Conservation (phyloP, 2,888 invertebrate species). For the Ormyrus rosae region DNA sequence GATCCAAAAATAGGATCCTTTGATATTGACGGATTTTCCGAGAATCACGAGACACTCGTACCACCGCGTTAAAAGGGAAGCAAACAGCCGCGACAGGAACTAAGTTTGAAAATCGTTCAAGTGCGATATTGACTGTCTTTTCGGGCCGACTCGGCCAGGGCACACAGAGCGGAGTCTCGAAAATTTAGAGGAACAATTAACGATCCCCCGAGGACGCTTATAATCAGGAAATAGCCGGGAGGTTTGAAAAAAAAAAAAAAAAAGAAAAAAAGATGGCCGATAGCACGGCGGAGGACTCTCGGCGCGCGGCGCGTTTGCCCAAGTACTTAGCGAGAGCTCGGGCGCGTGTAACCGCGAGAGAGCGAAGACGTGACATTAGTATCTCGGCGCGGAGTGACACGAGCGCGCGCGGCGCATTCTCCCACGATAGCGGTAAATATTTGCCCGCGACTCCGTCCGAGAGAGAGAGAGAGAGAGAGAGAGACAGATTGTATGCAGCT, state of each 20-base stretch:
- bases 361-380: not conserved
- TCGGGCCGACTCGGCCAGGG: not conserved
- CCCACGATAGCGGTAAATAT: slow-evolving; percentile 57
- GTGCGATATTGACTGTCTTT: slow-evolving; percentile 23
- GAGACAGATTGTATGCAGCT: not conserved
- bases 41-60: no score
- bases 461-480: slow-evolving; percentile 1
- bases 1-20: no score
- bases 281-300: not conserved
- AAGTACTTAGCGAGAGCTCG: slow-evolving; percentile 39
- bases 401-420: slow-evolving; percentile 45
- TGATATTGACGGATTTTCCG: no score
- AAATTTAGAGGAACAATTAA: slow-evolving; percentile 24
- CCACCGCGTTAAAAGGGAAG: no score
- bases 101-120: slow-evolving; percentile 39
- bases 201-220: not conserved
- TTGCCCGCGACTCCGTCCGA: slow-evolving; percentile 19
- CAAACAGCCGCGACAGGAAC: not conserved
- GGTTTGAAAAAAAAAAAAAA: no score
- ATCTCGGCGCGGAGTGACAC: not conserved
- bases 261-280: no score
- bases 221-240: no score
- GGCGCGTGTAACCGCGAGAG: slow-evolving; percentile 27
- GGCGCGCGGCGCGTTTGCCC: slow-evolving; percentile 36
- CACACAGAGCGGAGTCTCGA: not conserved